Conservation (phyloP, 1,140 invertebrate genomes). For the Eueides isabella region DNA sequence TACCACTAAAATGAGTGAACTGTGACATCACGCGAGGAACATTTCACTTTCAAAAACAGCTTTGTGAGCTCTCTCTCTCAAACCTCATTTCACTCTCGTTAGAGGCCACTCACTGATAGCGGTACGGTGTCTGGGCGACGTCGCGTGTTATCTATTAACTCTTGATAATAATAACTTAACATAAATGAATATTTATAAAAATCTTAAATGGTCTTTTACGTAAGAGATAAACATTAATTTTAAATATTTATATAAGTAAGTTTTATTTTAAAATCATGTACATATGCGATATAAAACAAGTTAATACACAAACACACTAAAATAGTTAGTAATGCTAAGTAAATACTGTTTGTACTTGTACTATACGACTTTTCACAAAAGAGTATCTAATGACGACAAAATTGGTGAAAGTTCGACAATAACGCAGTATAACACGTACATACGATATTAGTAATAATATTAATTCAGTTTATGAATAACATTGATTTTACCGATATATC, state of each 20-base stretch:
- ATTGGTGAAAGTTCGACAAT: background rate
- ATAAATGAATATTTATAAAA: background rate
- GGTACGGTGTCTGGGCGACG: slow-evolving; percentile 12
- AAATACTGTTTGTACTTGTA: background rate
- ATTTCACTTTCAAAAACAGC: slow-evolving; percentile 68
- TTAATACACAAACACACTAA: too few relatives aligned
- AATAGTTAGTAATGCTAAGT: background rate
- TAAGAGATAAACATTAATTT: too few relatives aligned
- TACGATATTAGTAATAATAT: too few relatives aligned
- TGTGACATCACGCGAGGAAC: slow-evolving; percentile 59
- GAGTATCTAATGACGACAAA: background rate
- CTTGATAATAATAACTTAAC: background rate
- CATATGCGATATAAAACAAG: too few relatives aligned
- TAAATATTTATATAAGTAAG: background rate
- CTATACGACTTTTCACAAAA: background rate
- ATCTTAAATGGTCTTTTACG: background rate
- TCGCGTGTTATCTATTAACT: background rate
- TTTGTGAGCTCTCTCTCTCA: slow-evolving; percentile 50
- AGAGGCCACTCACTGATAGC: slow-evolving; percentile 41
- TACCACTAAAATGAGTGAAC: slow-evolving; percentile 13
- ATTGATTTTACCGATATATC: too few relatives aligned
- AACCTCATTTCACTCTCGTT: slow-evolving; percentile 64
- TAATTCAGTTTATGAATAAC: too few relatives aligned
- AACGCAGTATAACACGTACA: too few relatives aligned
- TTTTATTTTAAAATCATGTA: background rate